A percentile compares a stretch with the other conserved stretches of the same genome.
Conservation (phyloP, 1,140 invertebrate genomes). For the Calosoma granatense region DNA sequence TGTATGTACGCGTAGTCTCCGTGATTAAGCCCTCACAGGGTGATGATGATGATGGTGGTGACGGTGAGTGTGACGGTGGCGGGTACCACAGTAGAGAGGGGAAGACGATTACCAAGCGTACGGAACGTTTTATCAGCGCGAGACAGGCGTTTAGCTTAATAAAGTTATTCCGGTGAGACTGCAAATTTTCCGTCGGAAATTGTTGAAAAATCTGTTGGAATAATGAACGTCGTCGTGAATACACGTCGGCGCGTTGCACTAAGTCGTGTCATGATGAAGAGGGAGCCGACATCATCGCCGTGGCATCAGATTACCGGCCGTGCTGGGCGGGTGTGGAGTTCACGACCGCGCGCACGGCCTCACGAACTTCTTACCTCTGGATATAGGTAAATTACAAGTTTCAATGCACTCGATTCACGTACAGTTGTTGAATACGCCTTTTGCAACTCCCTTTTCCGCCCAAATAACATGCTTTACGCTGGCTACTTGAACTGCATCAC, state of each 20-base stretch:
- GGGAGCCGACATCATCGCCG: not conserved
- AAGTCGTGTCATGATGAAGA: not conserved
- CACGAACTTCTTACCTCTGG: constrained; percentile 3
- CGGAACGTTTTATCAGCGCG: not conserved
- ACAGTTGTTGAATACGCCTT: not conserved
- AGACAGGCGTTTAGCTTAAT: not conserved
- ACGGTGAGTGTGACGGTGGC: not conserved
- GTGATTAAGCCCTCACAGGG: not conserved
- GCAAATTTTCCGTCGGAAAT: not conserved
- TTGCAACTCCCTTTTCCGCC: constrained; percentile 6
- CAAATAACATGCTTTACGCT: not conserved
- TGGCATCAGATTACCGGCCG: not conserved
- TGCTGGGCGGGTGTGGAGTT: not conserved
- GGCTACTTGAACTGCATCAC: not conserved
- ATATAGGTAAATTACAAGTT: constrained; percentile 8
- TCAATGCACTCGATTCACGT: constrained; percentile 7
- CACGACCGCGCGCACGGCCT: not conserved
- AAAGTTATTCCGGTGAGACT: not conserved
- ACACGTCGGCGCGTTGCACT: too few species aligned
- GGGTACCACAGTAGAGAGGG: too few species aligned
- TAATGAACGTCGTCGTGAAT: too few species aligned
- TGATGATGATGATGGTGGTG: not conserved
- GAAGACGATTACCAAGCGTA: too few species aligned
- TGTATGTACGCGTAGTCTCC: not conserved
- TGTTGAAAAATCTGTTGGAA: not conserved